phyloP scores from a whole-genome alignment of 2,113 vertebrate species.

The Sterrhoptilus dennistouni region DNA sequence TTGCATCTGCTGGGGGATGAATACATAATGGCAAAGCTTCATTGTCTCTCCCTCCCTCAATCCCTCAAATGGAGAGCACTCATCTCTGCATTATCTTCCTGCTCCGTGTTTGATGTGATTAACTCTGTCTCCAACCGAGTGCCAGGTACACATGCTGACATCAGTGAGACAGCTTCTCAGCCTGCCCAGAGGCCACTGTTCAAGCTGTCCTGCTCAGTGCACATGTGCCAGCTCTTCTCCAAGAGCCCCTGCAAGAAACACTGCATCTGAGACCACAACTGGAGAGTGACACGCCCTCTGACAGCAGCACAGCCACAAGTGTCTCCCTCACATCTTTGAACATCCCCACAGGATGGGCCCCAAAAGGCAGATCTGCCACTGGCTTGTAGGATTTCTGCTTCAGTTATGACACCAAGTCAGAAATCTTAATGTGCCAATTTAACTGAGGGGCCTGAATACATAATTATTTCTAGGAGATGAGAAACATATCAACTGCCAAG shows the following conservation, averaged over 20 bases:
- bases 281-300: not conserved
- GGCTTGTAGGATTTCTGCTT: not conserved
- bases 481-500: not conserved
- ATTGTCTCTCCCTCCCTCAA: not conserved
- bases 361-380: not conserved
- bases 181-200: not conserved
- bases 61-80: not conserved
- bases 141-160: not conserved
- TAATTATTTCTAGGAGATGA: conserved; percentile 18
- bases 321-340: not conserved
- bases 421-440: conserved; percentile 35
- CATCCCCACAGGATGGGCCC: not conserved
- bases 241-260: not conserved
- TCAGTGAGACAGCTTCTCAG: not conserved
- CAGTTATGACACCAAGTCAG: not conserved
- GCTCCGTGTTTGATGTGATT: not conserved
- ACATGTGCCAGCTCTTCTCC: not conserved
- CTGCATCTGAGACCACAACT: not conserved
- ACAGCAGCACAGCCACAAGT: not conserved
- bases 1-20: not conserved
- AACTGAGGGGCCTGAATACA: not conserved
- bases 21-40: not conserved
- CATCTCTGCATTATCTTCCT: not conserved
- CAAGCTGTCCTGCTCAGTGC: not conserved
- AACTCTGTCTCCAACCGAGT: not conserved